Evolutionary conservation across 2,888 invertebrate species (phyloP), one percentile per base, ranked within the genome.

Genomic region (Oithona nana): DNA sequence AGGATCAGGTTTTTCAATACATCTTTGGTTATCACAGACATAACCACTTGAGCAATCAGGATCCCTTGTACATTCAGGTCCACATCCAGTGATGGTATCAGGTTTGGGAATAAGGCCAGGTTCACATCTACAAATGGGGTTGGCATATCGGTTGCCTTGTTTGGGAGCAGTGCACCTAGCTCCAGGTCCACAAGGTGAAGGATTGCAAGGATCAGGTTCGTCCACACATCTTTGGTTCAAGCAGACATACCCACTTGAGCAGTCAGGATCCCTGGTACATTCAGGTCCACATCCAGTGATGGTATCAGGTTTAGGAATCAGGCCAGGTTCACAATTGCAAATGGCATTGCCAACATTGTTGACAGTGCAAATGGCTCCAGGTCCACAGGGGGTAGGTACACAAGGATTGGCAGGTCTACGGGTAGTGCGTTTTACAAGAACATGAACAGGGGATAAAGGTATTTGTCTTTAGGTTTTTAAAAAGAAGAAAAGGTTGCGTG

Each of bases 71-170:
- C 70, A 70, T 63, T 70, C 69, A 20, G 68, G 69, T 31, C 69
- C 69, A 64, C 70, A 70, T 20, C 70, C 70, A 48, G 68, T 69
- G 61, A 70, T 69, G 13, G 70, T 70, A 57, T 70, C 69, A 20
- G 69, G 70, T 63, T 70, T 69, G 22, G 70, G 70, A 63, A 69
- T 69, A 63, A 66, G 67, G n/a, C 70, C 69, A n/a, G 67, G 67
- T 24, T 67, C 61, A 64, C 70, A 70, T 24, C 68, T 66, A 55
- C 68, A 68, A 31, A 67, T 64, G 0, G 67, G 68, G 31, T 57
- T 57, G 6, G 20, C 39, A 20, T 20, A 26, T 52, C 26, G 16
- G 13, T 31, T 31, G 4, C 54, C 54, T 24, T 24, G 24, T 20
- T 54, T 54, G 3, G 6, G 54, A 24, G 54, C 26, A 20, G 54